A percentile compares a stretch with the other conserved stretches of the same genome.
Evolutionary conservation across 2,113 vertebrate genomes (phyloP).

Genomic region (Melanostigma gelatinosum): DNA sequence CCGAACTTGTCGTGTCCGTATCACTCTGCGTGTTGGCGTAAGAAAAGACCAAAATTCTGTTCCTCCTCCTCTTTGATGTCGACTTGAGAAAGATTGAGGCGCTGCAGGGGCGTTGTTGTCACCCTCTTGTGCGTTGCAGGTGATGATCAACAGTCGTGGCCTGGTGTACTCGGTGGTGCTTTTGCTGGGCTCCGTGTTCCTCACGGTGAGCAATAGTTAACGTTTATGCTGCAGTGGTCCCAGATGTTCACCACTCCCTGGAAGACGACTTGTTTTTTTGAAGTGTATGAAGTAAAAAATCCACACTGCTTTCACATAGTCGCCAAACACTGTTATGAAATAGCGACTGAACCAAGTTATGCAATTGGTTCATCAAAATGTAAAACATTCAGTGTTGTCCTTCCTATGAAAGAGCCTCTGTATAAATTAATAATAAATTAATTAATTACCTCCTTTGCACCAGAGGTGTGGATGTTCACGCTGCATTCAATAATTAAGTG

Average conservation of each 20-base stretch:
- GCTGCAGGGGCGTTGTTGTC: neutral
- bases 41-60: neutral
- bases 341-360: constrained; percentile 3
- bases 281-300: neutral
- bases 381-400: constrained; percentile 1
- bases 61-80: neutral
- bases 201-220: constrained; percentile 88
- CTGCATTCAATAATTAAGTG: neutral
- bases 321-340: constrained; percentile 8
- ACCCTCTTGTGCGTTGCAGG: constrained; percentile 78
- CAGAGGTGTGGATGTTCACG: neutral
- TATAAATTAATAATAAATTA: too few species aligned
- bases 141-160: constrained; percentile 95
- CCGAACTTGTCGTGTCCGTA: neutral
- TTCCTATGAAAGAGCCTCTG: neutral
- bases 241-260: neutral
- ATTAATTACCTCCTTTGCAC: too few species aligned
- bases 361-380: constrained; percentile 30
- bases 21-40: neutral
- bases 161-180: constrained; percentile 94
- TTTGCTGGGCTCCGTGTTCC: constrained; percentile 93
- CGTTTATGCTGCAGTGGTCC: neutral
- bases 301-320: neutral
- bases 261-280: neutral
- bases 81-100: too few species aligned